Evolutionary conservation across 2,888 invertebrate species (phyloP).

Genomic region (Phoenoteleia sp.): DNA sequence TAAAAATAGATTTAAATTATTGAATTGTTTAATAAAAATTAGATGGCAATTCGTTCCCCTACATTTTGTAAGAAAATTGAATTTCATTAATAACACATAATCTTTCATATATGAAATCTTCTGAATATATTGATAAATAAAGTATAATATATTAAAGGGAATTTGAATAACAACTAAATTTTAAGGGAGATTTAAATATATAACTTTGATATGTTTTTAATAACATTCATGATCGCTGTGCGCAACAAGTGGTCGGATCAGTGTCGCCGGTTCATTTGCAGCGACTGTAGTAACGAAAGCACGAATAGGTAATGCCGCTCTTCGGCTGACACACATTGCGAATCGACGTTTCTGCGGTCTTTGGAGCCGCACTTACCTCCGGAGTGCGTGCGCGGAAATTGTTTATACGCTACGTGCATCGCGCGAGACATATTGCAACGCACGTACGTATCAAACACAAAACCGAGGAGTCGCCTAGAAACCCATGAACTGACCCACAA

Average conservation of each 20-base stretch:
- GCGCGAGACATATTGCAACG: constrained; percentile 28
- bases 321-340: constrained; percentile 81
- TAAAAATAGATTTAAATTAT: too few species aligned
- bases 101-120: too few species aligned
- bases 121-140: too few species aligned
- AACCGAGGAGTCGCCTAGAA: constrained; percentile 77
- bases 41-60: too few species aligned
- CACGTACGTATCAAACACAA: constrained; percentile 62
- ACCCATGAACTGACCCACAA: constrained; percentile 66
- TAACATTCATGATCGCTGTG: constrained; percentile 32
- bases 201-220: too few species aligned
- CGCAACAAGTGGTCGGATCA: constrained; percentile 37
- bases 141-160: too few species aligned
- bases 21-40: too few species aligned
- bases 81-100: too few species aligned
- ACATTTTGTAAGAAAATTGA: too few species aligned
- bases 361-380: constrained; percentile 39
- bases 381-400: constrained; percentile 40
- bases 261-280: constrained; percentile 20
- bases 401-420: constrained; percentile 40
- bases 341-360: constrained; percentile 72
- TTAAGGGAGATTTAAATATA: too few species aligned
- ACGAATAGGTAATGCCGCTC: constrained; percentile 45
- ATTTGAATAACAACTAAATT: too few species aligned
- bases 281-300: constrained; percentile 46